These are phyloP conservation scores for Oryzias woworae DNA, from an alignment of 2,113 vertebrate genomes.

Conservation along the genomic window DNA sequence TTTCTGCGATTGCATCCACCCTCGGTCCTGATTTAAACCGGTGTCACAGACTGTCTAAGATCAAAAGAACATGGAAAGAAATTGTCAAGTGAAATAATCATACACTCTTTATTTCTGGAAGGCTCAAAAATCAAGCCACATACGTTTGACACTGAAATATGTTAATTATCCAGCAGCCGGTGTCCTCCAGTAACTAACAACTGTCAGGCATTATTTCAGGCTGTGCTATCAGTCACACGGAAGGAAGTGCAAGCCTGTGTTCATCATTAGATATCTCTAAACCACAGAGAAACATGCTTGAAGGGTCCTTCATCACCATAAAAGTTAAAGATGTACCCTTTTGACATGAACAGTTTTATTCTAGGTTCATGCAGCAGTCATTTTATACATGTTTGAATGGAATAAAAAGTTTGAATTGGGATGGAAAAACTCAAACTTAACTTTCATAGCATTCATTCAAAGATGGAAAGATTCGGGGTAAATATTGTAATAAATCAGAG, in stretches of 20 bases:
- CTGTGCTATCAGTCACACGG: constrained; percentile 19
- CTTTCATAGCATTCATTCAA: too few relatives aligned
- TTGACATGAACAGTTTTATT: background rate
- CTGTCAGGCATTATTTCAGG: constrained; percentile 17
- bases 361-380: background rate
- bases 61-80: background rate
- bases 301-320: constrained; percentile 27
- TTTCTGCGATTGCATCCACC: background rate
- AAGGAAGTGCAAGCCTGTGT: constrained; percentile 22
- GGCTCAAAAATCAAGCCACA: constrained; percentile 20
- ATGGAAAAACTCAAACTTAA: too few relatives aligned
- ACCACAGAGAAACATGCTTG: constrained; percentile 1
- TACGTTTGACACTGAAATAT: constrained; percentile 30
- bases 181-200: constrained; percentile 34
- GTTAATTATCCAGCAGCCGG: constrained; percentile 35
- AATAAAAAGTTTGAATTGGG: background rate
- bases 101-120: background rate
- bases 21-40: background rate
- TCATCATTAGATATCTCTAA: constrained; percentile 29
- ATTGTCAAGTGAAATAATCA: constrained; percentile 3
- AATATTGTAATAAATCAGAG: too few relatives aligned
- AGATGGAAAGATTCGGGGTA: too few relatives aligned
- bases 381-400: constrained; percentile 1
- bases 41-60: background rate
- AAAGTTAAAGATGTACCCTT: constrained; percentile 3